phyloP scores from a whole-genome alignment of 2,797 vertebrate species.

The Pipistrellus pipistrellus region DNA sequence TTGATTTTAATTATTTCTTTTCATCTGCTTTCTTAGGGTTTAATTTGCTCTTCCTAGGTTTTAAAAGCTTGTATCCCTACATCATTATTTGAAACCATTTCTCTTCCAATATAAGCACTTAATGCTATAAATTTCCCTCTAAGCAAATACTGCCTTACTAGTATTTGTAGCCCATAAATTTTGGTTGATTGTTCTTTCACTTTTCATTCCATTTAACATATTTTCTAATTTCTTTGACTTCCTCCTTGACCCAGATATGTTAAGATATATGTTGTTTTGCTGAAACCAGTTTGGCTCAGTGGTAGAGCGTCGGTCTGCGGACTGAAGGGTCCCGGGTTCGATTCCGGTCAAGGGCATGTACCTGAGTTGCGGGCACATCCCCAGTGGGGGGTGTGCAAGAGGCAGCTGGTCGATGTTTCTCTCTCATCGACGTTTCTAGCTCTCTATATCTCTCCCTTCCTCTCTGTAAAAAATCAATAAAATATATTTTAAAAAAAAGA shows the following conservation, averaged over 20 bases:
- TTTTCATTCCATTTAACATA: slow-evolving; percentile 43
- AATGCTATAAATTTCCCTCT: slow-evolving; percentile 10
- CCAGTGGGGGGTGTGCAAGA: too few species aligned
- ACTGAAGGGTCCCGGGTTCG: too few species aligned
- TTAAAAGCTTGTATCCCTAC: not conserved
- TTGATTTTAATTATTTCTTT: slow-evolving; percentile 29
- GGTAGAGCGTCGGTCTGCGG: too few species aligned
- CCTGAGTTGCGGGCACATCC: too few species aligned
- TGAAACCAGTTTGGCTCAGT: too few species aligned
- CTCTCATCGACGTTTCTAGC: too few species aligned
- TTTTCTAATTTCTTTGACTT: slow-evolving; percentile 9
- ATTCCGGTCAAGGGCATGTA: too few species aligned
- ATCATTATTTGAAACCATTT: slow-evolving; percentile 13
- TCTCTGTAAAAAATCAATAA: too few species aligned
- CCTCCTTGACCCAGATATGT: not conserved
- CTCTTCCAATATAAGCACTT: not conserved
- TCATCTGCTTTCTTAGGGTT: not conserved
- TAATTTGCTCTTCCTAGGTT: slow-evolving; percentile 29
- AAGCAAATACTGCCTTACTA: not conserved
- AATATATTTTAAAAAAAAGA: too few species aligned
- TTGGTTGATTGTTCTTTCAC: slow-evolving; percentile 3
- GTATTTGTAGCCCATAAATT: not conserved
- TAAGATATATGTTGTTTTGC: slow-evolving; percentile 33
- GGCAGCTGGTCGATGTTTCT: too few species aligned
- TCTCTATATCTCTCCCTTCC: too few species aligned